Conservation (phyloP, 2,113 vertebrate genomes). For the Acanthisitta chloris region DNA sequence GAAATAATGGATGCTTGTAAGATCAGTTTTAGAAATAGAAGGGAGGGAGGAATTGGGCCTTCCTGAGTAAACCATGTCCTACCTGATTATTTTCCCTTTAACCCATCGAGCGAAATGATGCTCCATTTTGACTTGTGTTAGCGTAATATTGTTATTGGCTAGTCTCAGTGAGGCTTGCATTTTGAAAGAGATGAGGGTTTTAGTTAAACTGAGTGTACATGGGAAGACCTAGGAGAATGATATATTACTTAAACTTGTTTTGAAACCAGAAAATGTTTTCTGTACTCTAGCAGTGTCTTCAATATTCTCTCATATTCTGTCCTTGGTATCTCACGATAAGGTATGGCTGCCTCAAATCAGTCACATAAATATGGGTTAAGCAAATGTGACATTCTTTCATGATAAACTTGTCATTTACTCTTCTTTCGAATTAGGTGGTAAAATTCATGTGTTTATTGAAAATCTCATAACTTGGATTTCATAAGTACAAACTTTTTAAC, state of each 20-base stretch:
- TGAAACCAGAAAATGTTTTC: slow-evolving; percentile 26
- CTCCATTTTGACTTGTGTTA: neutral
- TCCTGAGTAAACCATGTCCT: neutral
- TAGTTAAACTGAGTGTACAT: slow-evolving; percentile 4
- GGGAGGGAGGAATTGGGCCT: neutral
- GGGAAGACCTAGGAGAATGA: neutral
- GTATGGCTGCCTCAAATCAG: neutral
- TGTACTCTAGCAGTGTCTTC: neutral
- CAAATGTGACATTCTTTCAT: neutral
- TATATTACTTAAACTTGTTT: neutral
- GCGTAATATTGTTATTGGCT: neutral
- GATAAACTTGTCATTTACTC: neutral
- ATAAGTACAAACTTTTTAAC: neutral
- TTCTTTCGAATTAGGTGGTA: neutral
- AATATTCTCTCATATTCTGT: neutral
- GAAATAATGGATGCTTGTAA: neutral
- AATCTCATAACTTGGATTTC: neutral
- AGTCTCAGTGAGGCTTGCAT: neutral
- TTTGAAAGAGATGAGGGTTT: slow-evolving; percentile 7
- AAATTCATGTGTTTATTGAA: neutral
- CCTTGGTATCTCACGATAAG: neutral
- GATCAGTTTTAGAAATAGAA: neutral
- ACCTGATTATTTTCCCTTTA: neutral
- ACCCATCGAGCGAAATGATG: neutral
- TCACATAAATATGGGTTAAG: neutral